Conservation (phyloP, 2,888 invertebrate species). For the Acronicta psi region DNA sequence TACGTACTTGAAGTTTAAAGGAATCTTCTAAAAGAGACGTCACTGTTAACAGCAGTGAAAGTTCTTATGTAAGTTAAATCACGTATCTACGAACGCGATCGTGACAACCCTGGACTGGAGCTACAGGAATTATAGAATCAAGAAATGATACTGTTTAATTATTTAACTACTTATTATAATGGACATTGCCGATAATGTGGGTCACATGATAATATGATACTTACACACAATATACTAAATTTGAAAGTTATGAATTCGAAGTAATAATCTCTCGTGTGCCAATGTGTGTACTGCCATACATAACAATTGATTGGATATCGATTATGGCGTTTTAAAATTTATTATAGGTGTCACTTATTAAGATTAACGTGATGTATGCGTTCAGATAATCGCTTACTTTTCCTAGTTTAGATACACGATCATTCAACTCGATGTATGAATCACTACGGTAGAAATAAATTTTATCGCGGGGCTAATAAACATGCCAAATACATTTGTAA, state of each 20-base stretch:
- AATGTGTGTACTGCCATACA: too few relatives aligned
- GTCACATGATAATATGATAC: too few relatives aligned
- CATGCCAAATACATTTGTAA: conserved; percentile 37
- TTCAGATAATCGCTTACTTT: conserved; percentile 25
- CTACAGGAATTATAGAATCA: conserved; percentile 41
- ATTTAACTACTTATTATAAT: too few relatives aligned
- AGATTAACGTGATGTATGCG: conserved; percentile 19
- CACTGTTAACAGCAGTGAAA: conserved; percentile 47
- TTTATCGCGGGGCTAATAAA: conserved; percentile 35
- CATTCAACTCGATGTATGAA: conserved; percentile 39
- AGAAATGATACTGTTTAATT: conserved; percentile 41
- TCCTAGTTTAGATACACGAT: conserved; percentile 21
- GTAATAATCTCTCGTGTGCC: too few relatives aligned
- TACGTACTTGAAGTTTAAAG: conserved; percentile 16
- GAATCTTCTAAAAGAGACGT: conserved; percentile 35
- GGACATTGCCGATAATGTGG: too few relatives aligned
- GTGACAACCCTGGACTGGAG: conserved; percentile 36
- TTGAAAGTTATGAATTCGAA: too few relatives aligned
- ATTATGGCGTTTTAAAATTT: too few relatives aligned
- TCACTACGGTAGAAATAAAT: conserved; percentile 29
- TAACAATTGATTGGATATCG: too few relatives aligned
- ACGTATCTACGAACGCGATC: conserved; percentile 30
- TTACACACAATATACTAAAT: too few relatives aligned
- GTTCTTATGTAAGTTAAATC: conserved; percentile 57
- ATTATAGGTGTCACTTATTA: too few relatives aligned